Evolutionary conservation across 2,113 vertebrate species (phyloP), one percentile per base, ranked within the genome.

Genomic region (Anthoscopus minutus): DNA sequence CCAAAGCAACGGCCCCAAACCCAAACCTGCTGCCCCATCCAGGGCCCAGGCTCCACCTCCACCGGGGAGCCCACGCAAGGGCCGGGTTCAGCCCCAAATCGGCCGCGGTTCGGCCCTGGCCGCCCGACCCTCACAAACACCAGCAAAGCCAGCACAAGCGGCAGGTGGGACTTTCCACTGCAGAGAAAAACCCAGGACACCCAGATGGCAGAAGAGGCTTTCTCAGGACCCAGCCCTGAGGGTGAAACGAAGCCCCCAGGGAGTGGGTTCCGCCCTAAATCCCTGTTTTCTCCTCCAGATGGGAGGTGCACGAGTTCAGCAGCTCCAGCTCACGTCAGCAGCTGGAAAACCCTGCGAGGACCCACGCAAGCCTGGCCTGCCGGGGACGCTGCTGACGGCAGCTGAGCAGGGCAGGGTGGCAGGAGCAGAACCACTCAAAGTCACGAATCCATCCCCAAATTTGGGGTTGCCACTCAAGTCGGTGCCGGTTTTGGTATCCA

Each of bases 121-220:
- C n/a, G n/a, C n/a, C n/a, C n/a, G n/a, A n/a, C n/a, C n/a, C n/a
- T n/a, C n/a, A n/a, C n/a, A n/a, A n/a, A n/a, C n/a, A 3, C 30
- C 22, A 0, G 0, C 1, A 8, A 65, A 67, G 0, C 53, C 57
- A 6, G 42, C 15, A 0, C 0, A 1, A 16, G 44, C 5, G 13
- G 4, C 31, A 2, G 6, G 13, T 0, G 25, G 64, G 50, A 40
- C 35, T 90, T 84, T 38, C 72, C 60, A 6, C 11, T 1, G 51
- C 50, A 6, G 4, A 13, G 23, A 12, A 33, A 8, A 51, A 7
- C 4, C 38, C 38, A 3, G 15, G 10, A 38, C 12, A 44, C 4
- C 6, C 25, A 5, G 23, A 5, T 0, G 4, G 28, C 47, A 56
- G 67, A 35, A 35, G 53, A 37, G 0, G 5, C 48, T 30, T 38